Percentiles rank a stretch among this genome's conserved stretches.
Conservation (phyloP, 2,888 invertebrate species). For the Meliscaeva auricollis region DNA sequence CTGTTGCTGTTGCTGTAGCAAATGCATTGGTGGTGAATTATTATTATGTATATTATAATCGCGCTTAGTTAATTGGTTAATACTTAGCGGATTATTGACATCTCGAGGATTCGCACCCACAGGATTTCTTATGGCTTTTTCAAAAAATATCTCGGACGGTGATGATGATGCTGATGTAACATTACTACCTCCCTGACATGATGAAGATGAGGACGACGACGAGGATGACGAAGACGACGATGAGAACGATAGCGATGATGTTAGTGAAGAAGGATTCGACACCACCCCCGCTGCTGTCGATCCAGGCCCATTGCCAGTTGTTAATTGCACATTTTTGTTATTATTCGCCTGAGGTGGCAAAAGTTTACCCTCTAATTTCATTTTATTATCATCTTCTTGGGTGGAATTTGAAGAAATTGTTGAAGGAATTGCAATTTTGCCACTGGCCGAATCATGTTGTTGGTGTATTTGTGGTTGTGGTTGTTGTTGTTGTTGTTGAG, state of each 20-base stretch:
- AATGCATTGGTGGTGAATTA: constrained; percentile 54
- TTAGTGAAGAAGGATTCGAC: constrained; percentile 79
- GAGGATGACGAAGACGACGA: constrained; percentile 70
- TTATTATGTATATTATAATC: constrained; percentile 76
- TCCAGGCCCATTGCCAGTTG: constrained; percentile 48
- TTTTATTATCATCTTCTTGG: constrained; percentile 55
- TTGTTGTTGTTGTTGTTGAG: constrained; percentile 46
- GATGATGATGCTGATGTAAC: constrained; percentile 75
- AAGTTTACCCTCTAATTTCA: constrained; percentile 53
- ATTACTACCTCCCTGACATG: constrained; percentile 60
- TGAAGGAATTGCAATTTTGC: constrained; percentile 20
- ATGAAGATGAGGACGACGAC: constrained; percentile 72
- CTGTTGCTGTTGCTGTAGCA: constrained; percentile 62
- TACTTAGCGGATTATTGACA: constrained; percentile 95
- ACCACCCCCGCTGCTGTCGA: constrained; percentile 2
- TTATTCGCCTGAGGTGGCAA: constrained; percentile 55
- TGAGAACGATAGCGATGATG: constrained; percentile 66
- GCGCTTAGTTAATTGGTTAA: constrained; percentile 93
- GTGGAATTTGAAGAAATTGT: constrained; percentile 20
- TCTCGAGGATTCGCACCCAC: constrained; percentile 96
- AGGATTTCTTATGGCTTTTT: constrained; percentile 87
- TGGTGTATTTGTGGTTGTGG: constrained; percentile 25
- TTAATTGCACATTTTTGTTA: constrained; percentile 71
- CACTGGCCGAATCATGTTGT: constrained; percentile 49
- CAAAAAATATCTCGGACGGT: constrained; percentile 81